phyloP scores from a whole-genome alignment of 2,797 vertebrate species.

The Adelosebastes latens region DNA sequence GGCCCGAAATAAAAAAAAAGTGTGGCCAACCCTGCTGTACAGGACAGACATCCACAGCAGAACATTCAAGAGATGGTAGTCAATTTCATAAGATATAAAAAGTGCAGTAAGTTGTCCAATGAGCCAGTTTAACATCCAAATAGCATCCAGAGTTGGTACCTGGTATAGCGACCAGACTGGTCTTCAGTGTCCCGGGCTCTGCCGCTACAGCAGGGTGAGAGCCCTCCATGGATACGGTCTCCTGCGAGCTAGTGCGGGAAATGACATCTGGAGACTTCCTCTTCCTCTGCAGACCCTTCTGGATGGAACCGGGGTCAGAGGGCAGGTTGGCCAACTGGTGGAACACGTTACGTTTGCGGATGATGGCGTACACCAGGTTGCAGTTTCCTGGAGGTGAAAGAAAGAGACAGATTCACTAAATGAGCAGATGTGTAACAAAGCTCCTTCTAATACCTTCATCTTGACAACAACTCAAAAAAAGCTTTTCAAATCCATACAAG shows the following conservation, averaged over 20 bases:
- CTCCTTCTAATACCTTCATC: background rate
- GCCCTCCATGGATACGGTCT: slow-evolving; percentile 94
- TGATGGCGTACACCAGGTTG: slow-evolving; percentile 97
- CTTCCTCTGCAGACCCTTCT: slow-evolving; percentile 93
- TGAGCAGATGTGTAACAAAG: background rate
- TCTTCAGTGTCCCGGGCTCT: slow-evolving; percentile 93
- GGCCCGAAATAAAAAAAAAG: no score
- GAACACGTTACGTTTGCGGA: slow-evolving; percentile 95
- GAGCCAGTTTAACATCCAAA: background rate
- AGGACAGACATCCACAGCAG: no score
- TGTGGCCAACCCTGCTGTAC: no score
- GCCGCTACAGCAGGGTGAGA: slow-evolving; percentile 93
- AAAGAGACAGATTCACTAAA: background rate
- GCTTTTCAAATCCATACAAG: background rate
- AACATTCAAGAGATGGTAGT: no score
- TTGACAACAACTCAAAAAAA: background rate
- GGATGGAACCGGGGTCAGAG: slow-evolving; percentile 88
- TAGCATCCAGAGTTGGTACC: slow-evolving; percentile 72
- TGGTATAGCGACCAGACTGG: slow-evolving; percentile 94
- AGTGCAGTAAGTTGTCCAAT: background rate
- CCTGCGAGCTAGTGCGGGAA: slow-evolving; percentile 93
- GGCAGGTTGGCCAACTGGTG: slow-evolving; percentile 97
- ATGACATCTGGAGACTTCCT: slow-evolving; percentile 88
- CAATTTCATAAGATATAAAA: background rate
- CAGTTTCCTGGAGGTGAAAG: slow-evolving; percentile 73